phyloP scores from a whole-genome alignment of 2,888 invertebrate species.

The Noctuana brunneofusca region DNA sequence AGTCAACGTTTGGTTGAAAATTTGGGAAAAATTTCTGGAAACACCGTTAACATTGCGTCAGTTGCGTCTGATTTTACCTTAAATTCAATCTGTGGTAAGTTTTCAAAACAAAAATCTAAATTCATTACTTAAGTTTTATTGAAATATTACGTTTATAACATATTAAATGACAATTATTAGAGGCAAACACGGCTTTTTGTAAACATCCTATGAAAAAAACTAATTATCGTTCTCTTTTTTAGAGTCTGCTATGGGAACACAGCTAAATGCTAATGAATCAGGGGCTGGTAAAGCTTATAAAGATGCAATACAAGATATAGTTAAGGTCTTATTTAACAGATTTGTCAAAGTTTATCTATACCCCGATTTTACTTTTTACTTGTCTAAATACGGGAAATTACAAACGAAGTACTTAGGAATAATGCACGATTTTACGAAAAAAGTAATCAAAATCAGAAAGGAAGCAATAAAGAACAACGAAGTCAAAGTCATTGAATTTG shows the following conservation, averaged over 20 bases:
- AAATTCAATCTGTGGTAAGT: not conserved
- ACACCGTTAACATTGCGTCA: not conserved
- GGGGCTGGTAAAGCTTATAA: conserved; percentile 79
- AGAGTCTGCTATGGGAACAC: conserved; percentile 88
- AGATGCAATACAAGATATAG: conserved; percentile 77
- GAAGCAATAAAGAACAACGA: conserved; percentile 53
- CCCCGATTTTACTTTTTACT: conserved; percentile 78
- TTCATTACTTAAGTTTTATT: no score
- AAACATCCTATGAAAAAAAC: no score
- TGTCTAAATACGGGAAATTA: conserved; percentile 71
- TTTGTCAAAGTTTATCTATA: conserved; percentile 82
- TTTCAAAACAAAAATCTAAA: no score
- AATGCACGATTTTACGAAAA: conserved; percentile 60
- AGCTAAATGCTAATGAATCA: conserved; percentile 71
- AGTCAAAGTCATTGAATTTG: conserved; percentile 31
- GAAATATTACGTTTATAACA: no score
- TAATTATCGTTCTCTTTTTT: conserved; percentile 37
- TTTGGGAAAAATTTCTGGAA: not conserved
- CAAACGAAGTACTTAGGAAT: conserved; percentile 66
- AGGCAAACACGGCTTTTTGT: no score
- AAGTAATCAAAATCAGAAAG: conserved; percentile 41
- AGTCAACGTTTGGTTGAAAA: not conserved
- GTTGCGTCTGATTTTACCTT: conserved; percentile 1
- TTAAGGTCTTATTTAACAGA: conserved; percentile 61
- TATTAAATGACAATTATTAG: no score